A percentile compares a stretch with the other conserved stretches of the same genome.
phyloP scores from a whole-genome alignment of 2,113 vertebrate species.

The Myrmecobius fasciatus region DNA sequence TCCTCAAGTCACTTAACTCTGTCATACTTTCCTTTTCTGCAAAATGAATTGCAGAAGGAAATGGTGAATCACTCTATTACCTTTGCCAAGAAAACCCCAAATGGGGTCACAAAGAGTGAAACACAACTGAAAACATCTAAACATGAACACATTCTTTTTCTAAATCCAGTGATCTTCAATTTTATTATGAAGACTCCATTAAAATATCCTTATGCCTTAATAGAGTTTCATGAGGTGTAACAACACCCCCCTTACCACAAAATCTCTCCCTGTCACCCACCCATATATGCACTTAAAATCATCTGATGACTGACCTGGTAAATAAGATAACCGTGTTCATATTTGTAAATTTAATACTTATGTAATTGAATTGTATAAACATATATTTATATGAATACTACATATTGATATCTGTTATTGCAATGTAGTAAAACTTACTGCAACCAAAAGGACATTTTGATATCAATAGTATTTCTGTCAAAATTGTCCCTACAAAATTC shows the following conservation, averaged over 20 bases:
- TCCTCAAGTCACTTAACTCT: not conserved
- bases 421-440: slow-evolving; percentile 2
- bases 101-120: not conserved
- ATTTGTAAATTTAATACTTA: not conserved
- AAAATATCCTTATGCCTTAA: not conserved
- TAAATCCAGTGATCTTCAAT: not conserved
- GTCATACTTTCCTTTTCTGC: not conserved
- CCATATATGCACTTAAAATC: not conserved
- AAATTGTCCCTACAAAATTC: not conserved
- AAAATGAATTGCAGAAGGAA: not conserved
- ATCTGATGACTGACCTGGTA: not conserved
- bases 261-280: not conserved
- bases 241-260: not conserved
- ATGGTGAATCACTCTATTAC: not conserved
- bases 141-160: not conserved
- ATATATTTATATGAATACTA: not conserved
- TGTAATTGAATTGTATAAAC: not conserved
- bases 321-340: not conserved
- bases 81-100: not conserved
- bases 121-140: not conserved
- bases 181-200: not conserved
- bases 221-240: not conserved
- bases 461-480: slow-evolving; percentile 17
- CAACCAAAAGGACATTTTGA: not conserved
- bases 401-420: not conserved